Evolutionary conservation across 2,888 invertebrate genomes (phyloP), one percentile per base, ranked within the genome.

Genomic region (Bugulina stolonifera): DNA sequence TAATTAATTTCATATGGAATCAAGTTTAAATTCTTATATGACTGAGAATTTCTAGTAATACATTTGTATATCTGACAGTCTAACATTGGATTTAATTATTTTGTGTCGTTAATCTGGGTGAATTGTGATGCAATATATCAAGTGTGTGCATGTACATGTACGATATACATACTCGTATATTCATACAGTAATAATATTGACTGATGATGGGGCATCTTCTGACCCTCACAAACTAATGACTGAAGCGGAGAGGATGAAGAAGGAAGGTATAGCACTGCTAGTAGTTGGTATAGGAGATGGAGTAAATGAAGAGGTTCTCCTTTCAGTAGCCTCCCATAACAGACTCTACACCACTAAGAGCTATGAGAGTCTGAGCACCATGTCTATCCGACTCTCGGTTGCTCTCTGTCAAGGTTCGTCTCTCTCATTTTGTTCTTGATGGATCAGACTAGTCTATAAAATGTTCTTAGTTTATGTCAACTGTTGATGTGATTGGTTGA

Each of bases 241-340:
- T 10, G 64, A 64, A n/a, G 64, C 64, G 5, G 25, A 64, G n/a
- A 14, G 10, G 64, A 2, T 32, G 14, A 64, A 64, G 27, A 64
- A 32, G 3, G 27, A 34, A 18, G 64, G 64, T 2, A 32, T 32
- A 10, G 18, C 10, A 10, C 2, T 64, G 18, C 3, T 32, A n/a
- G 64, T 64, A 5, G 27, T 64, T 34, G 64, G 64, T 32, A n/a
- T 64, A 10, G 64, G 64, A 64, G 64, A 64, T 2, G 32, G 27
- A 18, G n/a, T 64, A 14, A 32, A 64, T 32, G n/a, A 64, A 64
- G 64, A 64, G 2, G 2, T 32, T 14, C 64, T 64, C 2, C 10
- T 32, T 2, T 32, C 27, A 25, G 64, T 64, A 3, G 64, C 64
- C 32, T 64, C 64, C 32, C 27, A 14, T 10, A 34, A 64, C 32